phyloP scores from a whole-genome alignment of 2,797 vertebrate species.

The Denticeps clupeoides region DNA sequence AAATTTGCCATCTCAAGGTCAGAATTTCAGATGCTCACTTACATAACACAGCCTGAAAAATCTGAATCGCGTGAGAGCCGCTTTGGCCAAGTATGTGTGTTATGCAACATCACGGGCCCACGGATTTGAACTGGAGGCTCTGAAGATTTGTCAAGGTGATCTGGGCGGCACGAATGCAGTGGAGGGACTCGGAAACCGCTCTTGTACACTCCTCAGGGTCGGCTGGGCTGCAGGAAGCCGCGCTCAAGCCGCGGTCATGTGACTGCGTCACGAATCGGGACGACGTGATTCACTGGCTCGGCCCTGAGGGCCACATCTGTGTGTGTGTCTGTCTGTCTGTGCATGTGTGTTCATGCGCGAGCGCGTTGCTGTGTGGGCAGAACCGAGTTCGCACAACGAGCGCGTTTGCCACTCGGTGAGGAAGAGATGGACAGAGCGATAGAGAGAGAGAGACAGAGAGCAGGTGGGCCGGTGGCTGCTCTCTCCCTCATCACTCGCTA shows the following conservation, averaged over 20 bases:
- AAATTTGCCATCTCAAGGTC: no score
- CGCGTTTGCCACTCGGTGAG: constrained; percentile 2
- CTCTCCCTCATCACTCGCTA: constrained; percentile 9
- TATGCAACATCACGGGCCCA: not conserved
- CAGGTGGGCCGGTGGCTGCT: constrained; percentile 8
- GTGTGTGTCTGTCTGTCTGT: constrained; percentile 27
- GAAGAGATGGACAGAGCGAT: constrained; percentile 8
- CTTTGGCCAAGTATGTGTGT: constrained; percentile 1
- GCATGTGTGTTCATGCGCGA: not conserved
- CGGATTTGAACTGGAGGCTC: not conserved
- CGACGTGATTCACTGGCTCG: constrained; percentile 58
- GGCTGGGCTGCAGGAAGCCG: constrained; percentile 7
- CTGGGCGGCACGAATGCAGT: not conserved
- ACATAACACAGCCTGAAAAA: no score
- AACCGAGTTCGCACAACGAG: no score
- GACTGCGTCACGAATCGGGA: constrained; percentile 54
- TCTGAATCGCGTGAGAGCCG: no score
- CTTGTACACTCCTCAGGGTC: constrained; percentile 20
- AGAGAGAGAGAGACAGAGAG: constrained; percentile 13
- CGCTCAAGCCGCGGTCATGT: constrained; percentile 32
- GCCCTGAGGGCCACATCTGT: constrained; percentile 55
- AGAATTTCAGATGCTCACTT: no score
- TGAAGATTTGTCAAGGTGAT: constrained; percentile 3
- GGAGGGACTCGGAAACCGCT: not conserved
- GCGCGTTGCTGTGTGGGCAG: not conserved